phyloP scores from a whole-genome alignment of 2,888 invertebrate genomes.

The Anoplius nigerrimus region DNA sequence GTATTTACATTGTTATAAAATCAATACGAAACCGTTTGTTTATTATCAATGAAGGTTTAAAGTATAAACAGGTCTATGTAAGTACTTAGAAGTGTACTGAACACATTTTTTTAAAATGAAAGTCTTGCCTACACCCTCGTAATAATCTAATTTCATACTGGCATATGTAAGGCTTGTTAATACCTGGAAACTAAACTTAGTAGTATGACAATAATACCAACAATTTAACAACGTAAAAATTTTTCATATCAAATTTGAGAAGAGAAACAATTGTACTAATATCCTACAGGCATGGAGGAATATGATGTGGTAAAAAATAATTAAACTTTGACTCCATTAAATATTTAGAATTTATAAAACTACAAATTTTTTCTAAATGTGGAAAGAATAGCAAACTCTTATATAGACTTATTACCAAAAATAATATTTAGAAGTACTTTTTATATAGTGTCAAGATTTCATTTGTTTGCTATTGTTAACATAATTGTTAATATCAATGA shows the following conservation, averaged over 20 bases:
- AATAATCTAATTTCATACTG: background rate
- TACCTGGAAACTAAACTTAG: slow-evolving; percentile 16
- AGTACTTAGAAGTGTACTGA: background rate
- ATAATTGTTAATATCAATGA: too few relatives aligned
- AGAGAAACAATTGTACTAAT: slow-evolving; percentile 6
- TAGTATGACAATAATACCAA: slow-evolving; percentile 43
- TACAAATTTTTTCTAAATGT: slow-evolving; percentile 11
- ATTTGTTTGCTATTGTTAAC: too few relatives aligned
- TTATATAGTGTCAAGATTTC: too few relatives aligned
- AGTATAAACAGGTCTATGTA: too few relatives aligned
- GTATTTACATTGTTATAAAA: too few relatives aligned
- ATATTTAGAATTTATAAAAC: slow-evolving; percentile 16
- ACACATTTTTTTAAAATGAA: slow-evolving; percentile 18
- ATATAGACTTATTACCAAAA: too few relatives aligned
- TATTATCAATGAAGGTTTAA: too few relatives aligned
- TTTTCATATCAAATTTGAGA: slow-evolving; percentile 33
- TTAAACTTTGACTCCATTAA: slow-evolving; percentile 8
- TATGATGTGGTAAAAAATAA: slow-evolving; percentile 12
- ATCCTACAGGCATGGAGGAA: slow-evolving; percentile 22
- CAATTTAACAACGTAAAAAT: slow-evolving; percentile 18
- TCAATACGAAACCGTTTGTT: too few relatives aligned
- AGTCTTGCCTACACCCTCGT: background rate
- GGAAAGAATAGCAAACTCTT: too few relatives aligned
- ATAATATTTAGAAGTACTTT: too few relatives aligned
- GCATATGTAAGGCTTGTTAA: background rate